Evolutionary conservation across 2,888 invertebrate genomes (phyloP).

Genomic region (Acleris laterana): DNA sequence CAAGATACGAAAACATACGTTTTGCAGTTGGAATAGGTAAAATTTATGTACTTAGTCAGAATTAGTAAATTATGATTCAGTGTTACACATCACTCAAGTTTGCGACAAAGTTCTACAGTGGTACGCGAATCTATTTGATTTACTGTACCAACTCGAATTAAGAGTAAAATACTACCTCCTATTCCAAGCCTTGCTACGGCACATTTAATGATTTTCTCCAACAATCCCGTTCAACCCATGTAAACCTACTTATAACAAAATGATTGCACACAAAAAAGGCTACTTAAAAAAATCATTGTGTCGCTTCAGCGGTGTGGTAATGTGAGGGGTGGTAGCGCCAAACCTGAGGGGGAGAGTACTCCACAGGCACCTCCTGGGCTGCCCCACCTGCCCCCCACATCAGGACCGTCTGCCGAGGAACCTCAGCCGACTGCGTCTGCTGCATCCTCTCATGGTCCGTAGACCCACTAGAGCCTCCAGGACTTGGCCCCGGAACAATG

Average conservation of each 20-base stretch:
- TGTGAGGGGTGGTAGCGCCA: constrained; percentile 81
- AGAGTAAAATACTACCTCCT: no score
- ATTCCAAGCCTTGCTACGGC: no score
- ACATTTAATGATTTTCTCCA: background rate
- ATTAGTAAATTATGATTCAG: no score
- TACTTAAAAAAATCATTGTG: constrained; percentile 64
- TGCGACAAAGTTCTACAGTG: no score
- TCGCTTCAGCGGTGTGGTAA: constrained; percentile 81
- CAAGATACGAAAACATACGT: background rate
- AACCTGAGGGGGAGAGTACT: constrained; percentile 81
- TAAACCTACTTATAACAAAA: constrained; percentile 36
- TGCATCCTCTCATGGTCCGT: constrained; percentile 73
- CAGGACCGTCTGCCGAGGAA: constrained; percentile 94
- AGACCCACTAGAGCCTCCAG: constrained; percentile 75
- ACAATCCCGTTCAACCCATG: constrained; percentile 26
- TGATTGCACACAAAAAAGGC: constrained; percentile 61
- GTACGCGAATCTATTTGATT: no score
- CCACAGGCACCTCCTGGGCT: constrained; percentile 75
- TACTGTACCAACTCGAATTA: no score
- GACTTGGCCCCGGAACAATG: constrained; percentile 79
- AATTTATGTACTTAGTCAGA: no score
- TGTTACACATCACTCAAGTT: no score
- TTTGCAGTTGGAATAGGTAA: no score
- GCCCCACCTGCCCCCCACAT: constrained; percentile 92
- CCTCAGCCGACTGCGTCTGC: constrained; percentile 78